Conservation (phyloP, 2,888 invertebrate species). For the Sisyra nigra region DNA sequence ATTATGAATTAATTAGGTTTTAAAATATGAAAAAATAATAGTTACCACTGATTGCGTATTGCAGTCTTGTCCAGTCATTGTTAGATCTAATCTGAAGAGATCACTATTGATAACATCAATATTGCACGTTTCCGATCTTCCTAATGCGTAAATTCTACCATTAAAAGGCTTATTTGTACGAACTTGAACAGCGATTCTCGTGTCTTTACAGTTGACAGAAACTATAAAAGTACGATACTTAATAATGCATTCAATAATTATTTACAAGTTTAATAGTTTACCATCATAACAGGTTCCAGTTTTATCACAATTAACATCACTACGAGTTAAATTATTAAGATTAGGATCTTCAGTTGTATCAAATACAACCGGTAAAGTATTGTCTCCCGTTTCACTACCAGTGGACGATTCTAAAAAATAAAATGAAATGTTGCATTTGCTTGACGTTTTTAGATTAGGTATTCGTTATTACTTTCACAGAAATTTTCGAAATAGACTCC, state of each 20-base stretch:
- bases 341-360: constrained; percentile 61
- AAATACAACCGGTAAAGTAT: constrained; percentile 55
- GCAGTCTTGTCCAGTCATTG: constrained; percentile 88
- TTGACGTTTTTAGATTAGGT: constrained; percentile 1
- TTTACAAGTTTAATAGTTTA: constrained; percentile 29
- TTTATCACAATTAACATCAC: constrained; percentile 80
- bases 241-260: too few relatives aligned
- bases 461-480: constrained; percentile 61
- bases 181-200: constrained; percentile 82
- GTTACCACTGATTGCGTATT: constrained; percentile 91
- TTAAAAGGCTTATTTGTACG: constrained; percentile 89
- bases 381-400: constrained; percentile 28
- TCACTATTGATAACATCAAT: constrained; percentile 87
- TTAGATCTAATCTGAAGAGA: constrained; percentile 78
- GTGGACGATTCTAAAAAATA: constrained; percentile 14
- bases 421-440: constrained; percentile 1
- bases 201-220: constrained; percentile 87
- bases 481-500: constrained; percentile 82
- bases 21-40: constrained; percentile 17
- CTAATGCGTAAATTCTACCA: constrained; percentile 84
- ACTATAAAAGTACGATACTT: constrained; percentile 52
- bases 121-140: constrained; percentile 88
- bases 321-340: constrained; percentile 56
- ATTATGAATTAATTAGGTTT: too few relatives aligned
- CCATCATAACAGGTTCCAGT: constrained; percentile 92